phyloP scores from a whole-genome alignment of 2,113 vertebrate genomes.

The Pygathrix nemaeus region DNA sequence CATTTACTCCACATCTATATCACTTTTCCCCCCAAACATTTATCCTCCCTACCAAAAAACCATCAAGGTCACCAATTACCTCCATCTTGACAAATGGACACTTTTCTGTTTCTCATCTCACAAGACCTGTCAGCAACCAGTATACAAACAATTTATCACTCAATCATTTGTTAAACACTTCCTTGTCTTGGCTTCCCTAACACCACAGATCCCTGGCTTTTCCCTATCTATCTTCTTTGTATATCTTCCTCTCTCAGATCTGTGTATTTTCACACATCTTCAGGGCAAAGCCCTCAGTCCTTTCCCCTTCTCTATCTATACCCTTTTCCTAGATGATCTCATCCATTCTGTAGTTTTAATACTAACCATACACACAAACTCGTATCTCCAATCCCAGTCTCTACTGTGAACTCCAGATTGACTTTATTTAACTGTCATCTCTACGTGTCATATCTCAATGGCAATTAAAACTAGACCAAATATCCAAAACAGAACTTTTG shows the following conservation, averaged over 20 bases:
- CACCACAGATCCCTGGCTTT: not conserved
- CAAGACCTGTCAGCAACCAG: not conserved
- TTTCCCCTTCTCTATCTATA: not conserved
- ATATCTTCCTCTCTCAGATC: not conserved
- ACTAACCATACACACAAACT: not conserved
- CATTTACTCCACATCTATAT: not conserved
- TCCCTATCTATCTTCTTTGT: not conserved
- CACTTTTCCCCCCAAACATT: not conserved
- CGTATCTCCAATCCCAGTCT: not conserved
- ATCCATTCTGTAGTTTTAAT: conserved; percentile 26
- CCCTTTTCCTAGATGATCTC: not conserved
- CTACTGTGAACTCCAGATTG: not conserved
- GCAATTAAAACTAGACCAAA: conserved; percentile 28
- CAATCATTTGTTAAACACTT: not conserved
- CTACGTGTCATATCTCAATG: not conserved
- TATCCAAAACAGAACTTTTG: conserved; percentile 16
- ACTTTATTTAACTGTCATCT: conserved; percentile 40
- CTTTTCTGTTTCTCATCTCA: conserved; percentile 9
- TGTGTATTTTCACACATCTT: not conserved
- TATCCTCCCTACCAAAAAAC: not conserved
- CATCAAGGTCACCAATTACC: not conserved
- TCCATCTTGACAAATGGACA: not conserved
- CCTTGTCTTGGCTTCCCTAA: not conserved
- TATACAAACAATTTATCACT: not conserved
- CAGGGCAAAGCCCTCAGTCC: not conserved